Percentiles rank a stretch among this genome's conserved stretches.
These are phyloP conservation scores for Corvus hawaiiensis DNA, from an alignment of 2,113 vertebrate genomes.

Conservation along the genomic window DNA sequence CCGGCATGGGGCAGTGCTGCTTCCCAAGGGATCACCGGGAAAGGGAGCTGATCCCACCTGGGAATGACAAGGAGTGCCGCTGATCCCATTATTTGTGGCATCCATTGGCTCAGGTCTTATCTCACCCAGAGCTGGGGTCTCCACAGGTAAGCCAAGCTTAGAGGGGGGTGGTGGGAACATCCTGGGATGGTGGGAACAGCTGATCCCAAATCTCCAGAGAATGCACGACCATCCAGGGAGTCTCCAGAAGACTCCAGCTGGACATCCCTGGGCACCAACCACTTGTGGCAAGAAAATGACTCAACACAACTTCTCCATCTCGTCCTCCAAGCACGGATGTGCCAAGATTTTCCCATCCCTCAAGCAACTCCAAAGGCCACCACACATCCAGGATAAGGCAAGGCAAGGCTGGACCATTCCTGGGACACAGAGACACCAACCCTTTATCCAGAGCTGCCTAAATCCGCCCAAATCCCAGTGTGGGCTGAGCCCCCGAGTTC, in stretches of 20 bases:
- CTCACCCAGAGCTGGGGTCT: neutral
- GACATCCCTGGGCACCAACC: neutral
- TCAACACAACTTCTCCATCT: accelerated
- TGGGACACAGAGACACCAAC: neutral
- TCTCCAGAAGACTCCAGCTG: neutral
- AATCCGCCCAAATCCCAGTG: neutral
- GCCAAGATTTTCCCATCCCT: neutral
- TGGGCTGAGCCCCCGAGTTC: accelerated
- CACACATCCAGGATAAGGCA: accelerated
- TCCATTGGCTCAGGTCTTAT: neutral
- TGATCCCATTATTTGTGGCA: neutral
- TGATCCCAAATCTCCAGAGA: neutral
- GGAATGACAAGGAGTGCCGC: accelerated
- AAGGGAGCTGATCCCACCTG: neutral
- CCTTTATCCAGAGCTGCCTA: neutral
- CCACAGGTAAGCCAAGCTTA: neutral
- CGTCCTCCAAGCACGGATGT: neutral
- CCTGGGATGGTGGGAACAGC: neutral
- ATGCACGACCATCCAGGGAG: neutral
- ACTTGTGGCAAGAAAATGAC: neutral
- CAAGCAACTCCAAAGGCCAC: neutral
- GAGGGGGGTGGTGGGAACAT: neutral
- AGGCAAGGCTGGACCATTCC: neutral
- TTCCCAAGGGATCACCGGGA: neutral
- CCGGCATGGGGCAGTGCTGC: accelerated